Percentiles rank a stretch among this genome's conserved stretches.
phyloP scores from a whole-genome alignment of 2,888 invertebrate genomes.

The Busseola fusca region DNA sequence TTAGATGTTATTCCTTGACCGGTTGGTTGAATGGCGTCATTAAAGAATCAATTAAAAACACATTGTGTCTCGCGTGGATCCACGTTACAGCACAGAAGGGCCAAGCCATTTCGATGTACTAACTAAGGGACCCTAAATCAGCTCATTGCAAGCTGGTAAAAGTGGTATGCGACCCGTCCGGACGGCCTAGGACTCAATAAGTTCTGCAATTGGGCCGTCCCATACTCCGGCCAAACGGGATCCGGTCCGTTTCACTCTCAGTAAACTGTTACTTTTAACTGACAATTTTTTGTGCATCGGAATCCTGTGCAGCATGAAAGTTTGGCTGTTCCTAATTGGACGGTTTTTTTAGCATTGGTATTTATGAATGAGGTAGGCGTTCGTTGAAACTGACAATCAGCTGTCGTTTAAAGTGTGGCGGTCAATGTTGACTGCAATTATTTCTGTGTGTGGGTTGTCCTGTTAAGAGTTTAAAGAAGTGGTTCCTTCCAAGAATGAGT shows the following conservation, averaged over 20 bases:
- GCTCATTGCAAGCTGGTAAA: conserved; percentile 52
- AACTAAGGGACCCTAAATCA: conserved; percentile 2
- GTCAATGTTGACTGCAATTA: conserved; percentile 2
- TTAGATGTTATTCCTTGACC: not conserved
- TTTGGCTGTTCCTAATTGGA: conserved; percentile 40
- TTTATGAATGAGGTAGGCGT: not conserved
- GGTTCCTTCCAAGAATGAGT: not conserved
- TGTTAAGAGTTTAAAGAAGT: not conserved
- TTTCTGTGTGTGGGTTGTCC: not conserved
- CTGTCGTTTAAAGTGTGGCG: not conserved
- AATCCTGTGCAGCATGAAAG: conserved; percentile 41
- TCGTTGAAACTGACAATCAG: conserved; percentile 9
- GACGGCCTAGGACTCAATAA: conserved; percentile 66
- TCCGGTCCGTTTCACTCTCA: conserved; percentile 69
- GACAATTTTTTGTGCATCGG: conserved; percentile 41
- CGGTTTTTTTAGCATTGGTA: conserved; percentile 20
- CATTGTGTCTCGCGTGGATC: not conserved
- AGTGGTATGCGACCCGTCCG: conserved; percentile 65
- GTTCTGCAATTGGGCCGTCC: conserved; percentile 63
- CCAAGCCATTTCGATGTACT: not conserved
- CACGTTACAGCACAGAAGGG: not conserved
- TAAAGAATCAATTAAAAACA: not conserved
- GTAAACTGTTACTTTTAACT: conserved; percentile 62
- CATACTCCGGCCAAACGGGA: conserved; percentile 59
- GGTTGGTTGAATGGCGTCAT: not conserved